Conservation (phyloP, 2,888 invertebrate species). For the Ramazzottius varieornatus region DNA sequence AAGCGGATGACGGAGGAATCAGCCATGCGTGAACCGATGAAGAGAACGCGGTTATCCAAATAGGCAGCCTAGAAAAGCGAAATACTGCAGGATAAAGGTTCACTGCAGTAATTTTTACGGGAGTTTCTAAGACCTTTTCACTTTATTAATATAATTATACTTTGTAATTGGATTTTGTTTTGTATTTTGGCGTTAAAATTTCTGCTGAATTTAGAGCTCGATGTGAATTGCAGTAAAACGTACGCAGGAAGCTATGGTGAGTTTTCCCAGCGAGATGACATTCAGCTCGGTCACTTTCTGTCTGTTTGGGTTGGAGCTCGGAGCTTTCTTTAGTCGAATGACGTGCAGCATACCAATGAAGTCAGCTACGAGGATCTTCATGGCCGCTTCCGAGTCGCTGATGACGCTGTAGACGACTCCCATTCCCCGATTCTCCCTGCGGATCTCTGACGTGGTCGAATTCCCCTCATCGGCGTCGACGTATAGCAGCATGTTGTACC, state of each 20-base stretch:
- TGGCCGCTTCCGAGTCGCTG: not conserved
- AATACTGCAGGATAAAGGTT: too few species aligned
- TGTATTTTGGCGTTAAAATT: too few species aligned
- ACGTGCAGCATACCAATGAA: not conserved
- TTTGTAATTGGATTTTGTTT: too few species aligned
- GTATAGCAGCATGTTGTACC: not conserved
- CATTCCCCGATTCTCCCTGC: not conserved
- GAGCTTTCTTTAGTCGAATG: not conserved
- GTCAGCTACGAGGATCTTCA: not conserved
- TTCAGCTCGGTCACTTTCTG: not conserved
- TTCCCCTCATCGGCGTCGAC: not conserved
- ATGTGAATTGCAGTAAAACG: too few species aligned
- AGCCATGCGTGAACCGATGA: constrained; percentile 69
- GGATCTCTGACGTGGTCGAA: not conserved
- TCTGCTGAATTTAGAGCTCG: too few species aligned
- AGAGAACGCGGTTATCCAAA: constrained; percentile 88
- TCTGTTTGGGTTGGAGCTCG: not conserved
- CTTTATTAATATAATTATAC: too few species aligned
- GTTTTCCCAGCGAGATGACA: not conserved
- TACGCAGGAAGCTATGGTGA: not conserved
- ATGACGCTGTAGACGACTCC: not conserved
- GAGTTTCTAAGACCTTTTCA: too few species aligned
- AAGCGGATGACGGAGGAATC: constrained; percentile 64
- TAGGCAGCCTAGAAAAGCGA: constrained; percentile 33
- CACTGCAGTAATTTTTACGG: too few species aligned